phyloP scores from a whole-genome alignment of 1,140 invertebrate genomes.

The Aethina tumida region DNA sequence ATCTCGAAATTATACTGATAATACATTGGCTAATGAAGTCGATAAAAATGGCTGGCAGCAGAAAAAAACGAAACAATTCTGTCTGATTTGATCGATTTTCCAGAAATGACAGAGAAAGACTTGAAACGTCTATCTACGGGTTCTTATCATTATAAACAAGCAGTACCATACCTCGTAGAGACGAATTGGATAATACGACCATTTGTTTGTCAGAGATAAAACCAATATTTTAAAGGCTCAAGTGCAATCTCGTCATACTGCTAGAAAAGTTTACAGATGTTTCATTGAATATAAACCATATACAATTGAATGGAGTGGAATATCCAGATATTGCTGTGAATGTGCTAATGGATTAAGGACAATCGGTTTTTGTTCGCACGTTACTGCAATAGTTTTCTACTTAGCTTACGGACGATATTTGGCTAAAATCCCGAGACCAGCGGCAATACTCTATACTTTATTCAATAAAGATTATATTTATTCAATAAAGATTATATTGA shows the following conservation, averaged over 20 bases:
- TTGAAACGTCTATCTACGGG: not conserved
- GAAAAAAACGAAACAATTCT: too few relatives aligned
- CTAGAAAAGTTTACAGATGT: not conserved
- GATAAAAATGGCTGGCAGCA: too few relatives aligned
- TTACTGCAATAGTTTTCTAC: constrained; percentile 1
- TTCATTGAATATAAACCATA: constrained; percentile 1
- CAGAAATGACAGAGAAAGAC: too few relatives aligned
- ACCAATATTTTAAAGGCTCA: constrained; percentile 1
- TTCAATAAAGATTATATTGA: too few relatives aligned
- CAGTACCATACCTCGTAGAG: constrained; percentile 1
- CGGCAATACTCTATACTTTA: not conserved
- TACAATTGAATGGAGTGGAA: constrained; percentile 1
- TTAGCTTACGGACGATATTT: not conserved
- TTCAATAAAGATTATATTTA: too few relatives aligned
- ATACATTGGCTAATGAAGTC: too few relatives aligned
- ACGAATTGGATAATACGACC: not conserved
- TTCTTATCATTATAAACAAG: constrained; percentile 1
- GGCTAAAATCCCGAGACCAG: not conserved
- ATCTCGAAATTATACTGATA: too few relatives aligned
- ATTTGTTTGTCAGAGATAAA: not conserved
- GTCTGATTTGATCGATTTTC: too few relatives aligned
- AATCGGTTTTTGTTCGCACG: constrained; percentile 1
- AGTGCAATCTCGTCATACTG: constrained; percentile 1
- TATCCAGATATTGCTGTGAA: constrained; percentile 1
- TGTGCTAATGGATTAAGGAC: not conserved